Evolutionary conservation across 1,140 invertebrate species (phyloP).

Genomic region (Pomacea maculata): DNA sequence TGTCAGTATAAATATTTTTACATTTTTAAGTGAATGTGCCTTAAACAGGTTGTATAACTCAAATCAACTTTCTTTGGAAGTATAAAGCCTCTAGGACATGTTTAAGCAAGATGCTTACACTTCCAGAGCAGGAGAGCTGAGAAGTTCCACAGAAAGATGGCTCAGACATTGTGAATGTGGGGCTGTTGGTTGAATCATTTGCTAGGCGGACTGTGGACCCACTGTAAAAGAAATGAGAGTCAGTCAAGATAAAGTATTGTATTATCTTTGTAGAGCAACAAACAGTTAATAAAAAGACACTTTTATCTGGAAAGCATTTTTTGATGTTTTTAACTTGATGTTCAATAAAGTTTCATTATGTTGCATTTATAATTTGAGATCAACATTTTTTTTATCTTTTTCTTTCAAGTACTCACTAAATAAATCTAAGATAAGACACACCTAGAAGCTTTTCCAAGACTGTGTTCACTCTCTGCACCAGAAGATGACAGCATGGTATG

Average conservation of each 20-base stretch:
- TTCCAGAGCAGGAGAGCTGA: slow-evolving; percentile 27
- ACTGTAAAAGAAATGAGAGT: slow-evolving; percentile 25
- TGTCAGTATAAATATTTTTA: no score
- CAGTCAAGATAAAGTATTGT: not conserved
- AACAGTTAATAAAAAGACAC: not conserved
- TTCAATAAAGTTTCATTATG: no score
- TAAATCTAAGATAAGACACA: not conserved
- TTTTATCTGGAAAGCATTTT: no score
- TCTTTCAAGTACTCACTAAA: not conserved
- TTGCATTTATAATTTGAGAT: not conserved
- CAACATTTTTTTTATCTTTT: not conserved
- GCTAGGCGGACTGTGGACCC: slow-evolving; percentile 32
- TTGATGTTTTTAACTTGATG: no score
- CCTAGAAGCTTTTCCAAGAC: slow-evolving; percentile 43
- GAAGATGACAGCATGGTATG: slow-evolving; percentile 38
- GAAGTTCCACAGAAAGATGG: no score
- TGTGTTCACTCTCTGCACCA: slow-evolving; percentile 52
- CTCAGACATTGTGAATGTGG: slow-evolving; percentile 31
- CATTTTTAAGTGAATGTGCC: no score
- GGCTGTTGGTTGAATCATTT: slow-evolving; percentile 46
- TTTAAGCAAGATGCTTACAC: not conserved
- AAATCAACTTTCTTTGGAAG: not conserved
- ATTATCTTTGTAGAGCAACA: not conserved
- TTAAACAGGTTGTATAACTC: no score
- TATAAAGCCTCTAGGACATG: slow-evolving; percentile 21